These are phyloP conservation scores for Troglohyphantes excavatus DNA, from an alignment of 2,888 invertebrate species.

Conservation along the genomic window DNA sequence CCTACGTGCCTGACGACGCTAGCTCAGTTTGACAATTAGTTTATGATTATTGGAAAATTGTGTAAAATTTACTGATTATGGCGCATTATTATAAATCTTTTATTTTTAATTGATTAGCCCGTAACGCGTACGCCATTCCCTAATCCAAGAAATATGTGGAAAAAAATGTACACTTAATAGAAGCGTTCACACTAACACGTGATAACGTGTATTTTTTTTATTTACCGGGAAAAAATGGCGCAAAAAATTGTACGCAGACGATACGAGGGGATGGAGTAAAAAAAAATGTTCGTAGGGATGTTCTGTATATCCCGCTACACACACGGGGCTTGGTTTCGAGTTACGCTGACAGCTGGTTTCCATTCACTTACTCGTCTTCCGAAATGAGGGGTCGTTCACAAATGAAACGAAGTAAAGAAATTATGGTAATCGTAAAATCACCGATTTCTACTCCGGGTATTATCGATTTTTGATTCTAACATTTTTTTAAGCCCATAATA, in stretches of 20 bases:
- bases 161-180: neutral
- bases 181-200: neutral
- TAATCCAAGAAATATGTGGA: neutral
- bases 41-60: no score
- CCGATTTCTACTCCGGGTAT: no score
- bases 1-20: no score
- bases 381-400: slow-evolving; percentile 12
- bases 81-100: neutral
- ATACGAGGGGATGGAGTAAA: neutral
- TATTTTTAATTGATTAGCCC: no score
- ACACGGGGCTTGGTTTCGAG: slow-evolving; percentile 30
- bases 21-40: no score
- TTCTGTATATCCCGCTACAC: slow-evolving; percentile 51
- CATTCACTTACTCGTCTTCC: slow-evolving; percentile 47
- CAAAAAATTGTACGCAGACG: neutral
- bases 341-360: slow-evolving; percentile 72
- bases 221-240: neutral
- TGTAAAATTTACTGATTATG: no score
- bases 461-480: no score
- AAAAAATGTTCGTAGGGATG: slow-evolving; percentile 44
- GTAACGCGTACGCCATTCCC: no score
- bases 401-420: no score
- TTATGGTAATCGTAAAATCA: no score
- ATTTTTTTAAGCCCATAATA: no score
- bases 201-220: neutral